These are phyloP conservation scores for Noctua comes DNA, from an alignment of 2,888 invertebrate species.

Conservation along the genomic window DNA sequence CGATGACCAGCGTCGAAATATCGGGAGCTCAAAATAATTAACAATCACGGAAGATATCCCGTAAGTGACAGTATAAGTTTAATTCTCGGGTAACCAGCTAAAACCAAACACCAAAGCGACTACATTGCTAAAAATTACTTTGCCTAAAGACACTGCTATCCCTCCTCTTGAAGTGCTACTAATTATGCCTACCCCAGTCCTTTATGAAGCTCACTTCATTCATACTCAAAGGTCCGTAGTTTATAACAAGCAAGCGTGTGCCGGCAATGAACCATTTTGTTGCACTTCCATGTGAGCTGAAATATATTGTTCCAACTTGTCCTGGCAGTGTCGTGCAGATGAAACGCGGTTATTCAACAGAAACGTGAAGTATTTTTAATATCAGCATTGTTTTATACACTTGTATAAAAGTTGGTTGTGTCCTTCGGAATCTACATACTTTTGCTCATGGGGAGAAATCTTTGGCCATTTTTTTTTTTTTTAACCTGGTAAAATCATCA, in stretches of 20 bases:
- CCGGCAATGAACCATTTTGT: constrained; percentile 60
- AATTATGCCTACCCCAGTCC: neutral
- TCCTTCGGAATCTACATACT: constrained; percentile 7
- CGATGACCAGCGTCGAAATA: too few relatives aligned
- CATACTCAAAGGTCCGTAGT: constrained; percentile 33
- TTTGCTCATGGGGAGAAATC: neutral
- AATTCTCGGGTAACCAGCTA: neutral
- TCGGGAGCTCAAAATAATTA: too few relatives aligned
- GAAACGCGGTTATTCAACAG: constrained; percentile 50
- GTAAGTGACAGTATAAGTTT: neutral
- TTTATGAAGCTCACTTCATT: constrained; percentile 17
- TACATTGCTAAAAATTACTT: neutral
- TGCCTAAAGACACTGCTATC: neutral
- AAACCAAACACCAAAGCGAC: neutral
- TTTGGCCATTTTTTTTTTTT: too few relatives aligned
- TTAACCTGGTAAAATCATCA: too few relatives aligned
- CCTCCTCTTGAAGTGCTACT: constrained; percentile 9
- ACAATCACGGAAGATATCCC: too few relatives aligned
- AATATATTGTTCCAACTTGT: constrained; percentile 64
- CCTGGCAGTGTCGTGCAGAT: constrained; percentile 52
- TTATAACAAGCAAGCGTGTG: constrained; percentile 64
- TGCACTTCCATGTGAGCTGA: constrained; percentile 57
- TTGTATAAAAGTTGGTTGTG: constrained; percentile 9
- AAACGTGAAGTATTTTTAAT: constrained; percentile 61
- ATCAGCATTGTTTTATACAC: constrained; percentile 46